Evolutionary conservation across 2,797 vertebrate genomes (phyloP).

Genomic region (Nyctibius grandis): DNA sequence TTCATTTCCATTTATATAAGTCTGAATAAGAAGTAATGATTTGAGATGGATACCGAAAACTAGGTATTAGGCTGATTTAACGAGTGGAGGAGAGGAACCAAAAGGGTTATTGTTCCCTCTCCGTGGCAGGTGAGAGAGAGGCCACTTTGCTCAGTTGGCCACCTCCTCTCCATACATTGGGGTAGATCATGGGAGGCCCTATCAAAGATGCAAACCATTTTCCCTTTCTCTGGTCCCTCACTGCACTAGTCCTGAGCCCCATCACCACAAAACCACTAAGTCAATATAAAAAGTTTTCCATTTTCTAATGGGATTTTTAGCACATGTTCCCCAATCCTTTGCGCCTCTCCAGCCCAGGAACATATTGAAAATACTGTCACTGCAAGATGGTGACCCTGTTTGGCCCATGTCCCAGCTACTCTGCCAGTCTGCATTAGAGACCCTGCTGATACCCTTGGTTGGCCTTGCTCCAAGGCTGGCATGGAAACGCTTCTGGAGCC

Average conservation of each 20-base stretch:
- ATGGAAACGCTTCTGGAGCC: neutral
- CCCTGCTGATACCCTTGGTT: fast-evolving
- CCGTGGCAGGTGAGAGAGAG: neutral
- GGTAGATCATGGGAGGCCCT: neutral
- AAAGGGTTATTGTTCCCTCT: neutral
- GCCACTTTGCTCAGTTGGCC: neutral
- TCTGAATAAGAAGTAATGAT: neutral
- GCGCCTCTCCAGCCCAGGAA: neutral
- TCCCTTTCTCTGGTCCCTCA: neutral
- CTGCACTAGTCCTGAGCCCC: neutral
- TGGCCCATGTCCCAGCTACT: neutral
- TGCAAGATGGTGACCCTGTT: neutral
- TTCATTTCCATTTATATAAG: neutral
- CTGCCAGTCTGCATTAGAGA: neutral
- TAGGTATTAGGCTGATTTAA: neutral
- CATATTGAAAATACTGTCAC: neutral
- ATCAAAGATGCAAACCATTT: neutral
- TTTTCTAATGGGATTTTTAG: neutral
- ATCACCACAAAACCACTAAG: neutral
- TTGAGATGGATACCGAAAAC: neutral
- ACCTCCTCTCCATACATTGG: neutral
- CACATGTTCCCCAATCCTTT: neutral
- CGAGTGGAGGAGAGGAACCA: neutral
- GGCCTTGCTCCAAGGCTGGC: neutral
- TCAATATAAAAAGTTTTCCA: neutral